These are phyloP conservation scores for Idaea aversata DNA, from an alignment of 2,888 invertebrate species.

Conservation along the genomic window DNA sequence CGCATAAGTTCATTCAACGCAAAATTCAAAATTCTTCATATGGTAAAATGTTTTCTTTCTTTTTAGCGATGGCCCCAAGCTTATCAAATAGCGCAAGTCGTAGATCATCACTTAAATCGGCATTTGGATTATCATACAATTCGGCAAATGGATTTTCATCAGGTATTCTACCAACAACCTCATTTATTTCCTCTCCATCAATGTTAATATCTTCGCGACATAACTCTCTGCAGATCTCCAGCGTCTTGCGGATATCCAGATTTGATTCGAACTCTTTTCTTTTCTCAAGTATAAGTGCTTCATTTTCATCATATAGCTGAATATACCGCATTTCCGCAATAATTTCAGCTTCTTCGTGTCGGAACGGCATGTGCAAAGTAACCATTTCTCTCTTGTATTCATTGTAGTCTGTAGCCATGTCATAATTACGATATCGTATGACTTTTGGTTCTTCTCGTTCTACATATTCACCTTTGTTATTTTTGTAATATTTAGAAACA, in stretches of 20 bases:
- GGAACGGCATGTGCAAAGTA: slow-evolving; percentile 40
- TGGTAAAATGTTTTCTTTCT: neutral
- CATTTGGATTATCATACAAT: neutral
- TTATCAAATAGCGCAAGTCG: neutral
- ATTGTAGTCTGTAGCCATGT: slow-evolving; percentile 36
- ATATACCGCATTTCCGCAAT: slow-evolving; percentile 39
- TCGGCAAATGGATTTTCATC: neutral
- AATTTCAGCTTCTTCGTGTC: slow-evolving; percentile 42
- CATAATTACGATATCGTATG: slow-evolving; percentile 47
- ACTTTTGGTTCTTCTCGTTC: slow-evolving; percentile 30
- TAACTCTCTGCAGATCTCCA: neutral
- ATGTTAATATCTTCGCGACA: neutral
- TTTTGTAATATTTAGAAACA: slow-evolving; percentile 37
- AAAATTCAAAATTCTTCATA: too few relatives aligned
- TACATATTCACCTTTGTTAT: slow-evolving; percentile 17
- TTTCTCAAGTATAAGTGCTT: slow-evolving; percentile 32
- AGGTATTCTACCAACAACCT: neutral
- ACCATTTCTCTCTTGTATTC: slow-evolving; percentile 49
- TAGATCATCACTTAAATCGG: neutral
- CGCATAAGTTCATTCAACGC: too few relatives aligned
- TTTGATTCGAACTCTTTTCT: slow-evolving; percentile 43
- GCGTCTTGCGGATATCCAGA: slow-evolving; percentile 38
- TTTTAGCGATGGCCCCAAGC: neutral
- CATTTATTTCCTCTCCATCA: neutral
- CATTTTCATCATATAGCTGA: slow-evolving; percentile 18